Percentiles rank a stretch among this genome's conserved stretches.
Evolutionary conservation across 2,113 vertebrate genomes (phyloP).

Genomic region (Girardinichthys multiradiatus): DNA sequence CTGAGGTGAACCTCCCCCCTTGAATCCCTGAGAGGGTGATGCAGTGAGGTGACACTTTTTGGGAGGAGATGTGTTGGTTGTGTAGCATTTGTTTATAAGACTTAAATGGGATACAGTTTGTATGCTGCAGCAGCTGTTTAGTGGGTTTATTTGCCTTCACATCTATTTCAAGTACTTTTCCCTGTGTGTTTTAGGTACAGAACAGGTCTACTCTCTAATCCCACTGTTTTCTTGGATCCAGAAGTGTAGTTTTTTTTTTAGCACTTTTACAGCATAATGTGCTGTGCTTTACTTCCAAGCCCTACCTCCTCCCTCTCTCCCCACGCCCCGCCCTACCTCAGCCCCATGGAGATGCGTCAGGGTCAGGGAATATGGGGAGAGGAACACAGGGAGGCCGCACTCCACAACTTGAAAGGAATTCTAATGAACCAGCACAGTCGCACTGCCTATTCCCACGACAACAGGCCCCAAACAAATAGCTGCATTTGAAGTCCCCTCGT

Average conservation of each 20-base stretch:
- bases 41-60: slow-evolving; percentile 76
- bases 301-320: slow-evolving; percentile 31
- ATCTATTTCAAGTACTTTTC: slow-evolving; percentile 51
- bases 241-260: slow-evolving; percentile 11
- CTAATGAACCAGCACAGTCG: slow-evolving; percentile 83
- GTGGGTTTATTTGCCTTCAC: slow-evolving; percentile 27
- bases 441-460: slow-evolving; percentile 83
- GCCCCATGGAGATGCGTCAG: slow-evolving; percentile 76
- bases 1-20: slow-evolving; percentile 70
- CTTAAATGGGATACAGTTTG: slow-evolving; percentile 32
- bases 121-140: slow-evolving; percentile 25
- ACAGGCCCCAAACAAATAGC: slow-evolving; percentile 86
- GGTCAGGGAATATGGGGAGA: slow-evolving; percentile 84
- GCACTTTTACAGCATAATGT: slow-evolving; percentile 45
- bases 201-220: slow-evolving; percentile 18
- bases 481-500: slow-evolving; percentile 86
- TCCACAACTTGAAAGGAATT: slow-evolving; percentile 86
- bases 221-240: slow-evolving; percentile 19
- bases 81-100: slow-evolving; percentile 47
- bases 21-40: slow-evolving; percentile 76
- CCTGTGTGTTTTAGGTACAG: slow-evolving; percentile 10
- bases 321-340: slow-evolving; percentile 75
- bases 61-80: slow-evolving; percentile 65
- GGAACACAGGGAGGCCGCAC: slow-evolving; percentile 81
- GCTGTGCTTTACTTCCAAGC: slow-evolving; percentile 57